Percentiles rank a stretch among this genome's conserved stretches.
phyloP scores from a whole-genome alignment of 2,888 invertebrate species.

The Disparrhopalites patrizii region DNA sequence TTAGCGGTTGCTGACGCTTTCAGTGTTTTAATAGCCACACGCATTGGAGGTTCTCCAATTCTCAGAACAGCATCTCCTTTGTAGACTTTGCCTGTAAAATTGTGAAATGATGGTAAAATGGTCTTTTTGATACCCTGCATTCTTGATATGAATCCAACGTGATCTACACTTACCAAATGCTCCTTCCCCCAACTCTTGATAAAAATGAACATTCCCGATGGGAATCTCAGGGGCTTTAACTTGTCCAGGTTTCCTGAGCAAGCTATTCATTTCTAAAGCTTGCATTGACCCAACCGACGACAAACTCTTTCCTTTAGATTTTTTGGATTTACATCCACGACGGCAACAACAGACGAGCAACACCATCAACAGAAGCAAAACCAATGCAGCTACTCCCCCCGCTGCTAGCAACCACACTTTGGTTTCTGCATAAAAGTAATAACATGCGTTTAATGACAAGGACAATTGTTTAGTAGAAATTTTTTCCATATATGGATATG shows the following conservation, averaged over 20 bases:
- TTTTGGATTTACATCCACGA: conserved; percentile 52
- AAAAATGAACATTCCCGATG: conserved; percentile 75
- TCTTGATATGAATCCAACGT: neutral
- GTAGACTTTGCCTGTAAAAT: conserved; percentile 72
- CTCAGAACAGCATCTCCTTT: conserved; percentile 75
- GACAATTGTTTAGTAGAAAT: neutral
- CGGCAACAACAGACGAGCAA: conserved; percentile 63
- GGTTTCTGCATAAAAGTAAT: conserved; percentile 58
- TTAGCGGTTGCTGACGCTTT: conserved; percentile 90
- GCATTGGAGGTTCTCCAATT: conserved; percentile 61
- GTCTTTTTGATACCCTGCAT: neutral
- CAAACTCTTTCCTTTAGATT: conserved; percentile 32
- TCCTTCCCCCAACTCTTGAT: conserved; percentile 91
- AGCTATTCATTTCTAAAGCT: conserved; percentile 76
- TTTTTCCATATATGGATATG: neutral
- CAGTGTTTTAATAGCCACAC: conserved; percentile 88
- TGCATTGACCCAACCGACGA: conserved; percentile 43
- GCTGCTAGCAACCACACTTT: conserved; percentile 64
- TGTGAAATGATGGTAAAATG: conserved; percentile 16
- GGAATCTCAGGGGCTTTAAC: conserved; percentile 78
- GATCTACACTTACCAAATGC: conserved; percentile 71
- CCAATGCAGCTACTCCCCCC: conserved; percentile 55
- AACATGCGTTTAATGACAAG: neutral
- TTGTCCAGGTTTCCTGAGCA: conserved; percentile 59
- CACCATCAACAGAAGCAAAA: conserved; percentile 58